Conservation (phyloP, 2,888 invertebrate genomes). For the Tetragonula carbonaria region DNA sequence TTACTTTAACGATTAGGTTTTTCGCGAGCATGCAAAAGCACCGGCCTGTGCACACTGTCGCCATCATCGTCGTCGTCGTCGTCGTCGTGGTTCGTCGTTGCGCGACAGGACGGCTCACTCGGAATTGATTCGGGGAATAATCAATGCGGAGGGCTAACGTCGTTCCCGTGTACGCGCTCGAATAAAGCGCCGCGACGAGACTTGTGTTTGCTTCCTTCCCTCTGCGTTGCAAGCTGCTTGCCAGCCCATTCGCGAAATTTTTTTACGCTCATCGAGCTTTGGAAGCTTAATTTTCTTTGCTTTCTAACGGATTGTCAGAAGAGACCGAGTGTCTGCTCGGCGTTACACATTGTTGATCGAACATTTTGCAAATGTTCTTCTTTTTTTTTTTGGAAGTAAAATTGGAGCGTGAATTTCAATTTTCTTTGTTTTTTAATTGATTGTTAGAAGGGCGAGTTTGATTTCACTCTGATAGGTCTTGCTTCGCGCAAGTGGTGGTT, state of each 20-base stretch:
- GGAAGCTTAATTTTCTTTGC: not conserved
- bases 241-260: not conserved
- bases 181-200: conserved; percentile 37
- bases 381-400: too few species aligned
- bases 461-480: too few species aligned
- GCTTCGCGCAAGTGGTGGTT: not conserved
- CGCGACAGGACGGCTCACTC: conserved; percentile 57
- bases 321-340: not conserved
- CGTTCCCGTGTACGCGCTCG: conserved; percentile 39
- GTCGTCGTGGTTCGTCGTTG: conserved; percentile 17
- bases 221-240: not conserved
- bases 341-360: not conserved
- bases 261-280: not conserved
- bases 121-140: conserved; percentile 64
- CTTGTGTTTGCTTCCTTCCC: conserved; percentile 28
- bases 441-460: too few species aligned
- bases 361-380: not conserved
- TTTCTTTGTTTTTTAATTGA: too few species aligned
- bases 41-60: conserved; percentile 37
- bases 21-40: conserved; percentile 59
- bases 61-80: not conserved
- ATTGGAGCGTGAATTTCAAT: too few species aligned
- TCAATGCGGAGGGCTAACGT: conserved; percentile 58
- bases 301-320: not conserved
- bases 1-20: conserved; percentile 72